Evolutionary conservation across 2,113 vertebrate genomes (phyloP), one percentile per base, ranked within the genome.

Genomic region (Hemichromis elongatus): DNA sequence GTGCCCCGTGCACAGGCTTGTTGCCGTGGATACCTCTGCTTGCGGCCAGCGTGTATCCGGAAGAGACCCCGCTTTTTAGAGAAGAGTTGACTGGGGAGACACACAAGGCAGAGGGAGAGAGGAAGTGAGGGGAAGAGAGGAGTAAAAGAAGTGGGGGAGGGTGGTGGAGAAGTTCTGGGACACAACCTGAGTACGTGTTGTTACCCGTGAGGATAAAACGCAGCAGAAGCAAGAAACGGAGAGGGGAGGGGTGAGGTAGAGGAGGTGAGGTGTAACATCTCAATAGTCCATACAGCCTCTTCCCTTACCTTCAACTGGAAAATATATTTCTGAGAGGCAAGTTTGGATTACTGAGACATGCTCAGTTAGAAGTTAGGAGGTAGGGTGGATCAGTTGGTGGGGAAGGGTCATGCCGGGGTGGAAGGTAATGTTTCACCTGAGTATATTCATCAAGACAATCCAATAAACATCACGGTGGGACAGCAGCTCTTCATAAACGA

Each of bases 31-130:
- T 99, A 99, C 98, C 98, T 99, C 98, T 96, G 94, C 97, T 98
- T 99, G 97, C 98, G 98, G 87, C 97, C 96, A 96, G 96, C 96
- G 94, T 98, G 98, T 93, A 97, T 99, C 97, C 96, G 96, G 97
- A 99, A 99, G 97, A 99, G 96, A 97, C 97, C 97, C 96, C 98
- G 96, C 96, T 99, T 99, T 97, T 97, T 98, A 97, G 96, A 98
- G 96, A 97, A 94, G 94, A 98, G 95, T 85, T 97, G 98, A 97
- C 98, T 99, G 97, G 90, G 96, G 96, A 96, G 91, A 96, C 94
- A 96, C 94, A 96, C 95, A 96, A 94, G 97, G 96, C 97, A 97
- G 96, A 98, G 96, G 96, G 96, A 96, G 88, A 97, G 94, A 97
- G 95, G 95, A 75, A 50, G 94, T 92, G 78, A 95, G 95, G 95